Conservation (phyloP, 2,888 invertebrate species). For the Barypeithes pellucidus region DNA sequence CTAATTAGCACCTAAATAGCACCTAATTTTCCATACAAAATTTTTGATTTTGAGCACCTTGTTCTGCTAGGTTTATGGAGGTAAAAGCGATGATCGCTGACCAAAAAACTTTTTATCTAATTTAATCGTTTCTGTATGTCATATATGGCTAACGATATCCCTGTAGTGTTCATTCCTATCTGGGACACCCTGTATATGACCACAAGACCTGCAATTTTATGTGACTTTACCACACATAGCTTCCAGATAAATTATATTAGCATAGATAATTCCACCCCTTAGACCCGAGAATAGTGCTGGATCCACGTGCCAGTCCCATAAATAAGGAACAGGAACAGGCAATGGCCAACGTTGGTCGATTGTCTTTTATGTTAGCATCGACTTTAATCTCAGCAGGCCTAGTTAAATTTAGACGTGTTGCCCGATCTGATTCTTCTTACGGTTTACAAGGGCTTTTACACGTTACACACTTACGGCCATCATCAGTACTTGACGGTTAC, state of each 20-base stretch:
- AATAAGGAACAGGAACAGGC: slow-evolving; percentile 45
- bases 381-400: slow-evolving; percentile 12
- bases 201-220: slow-evolving; percentile 41
- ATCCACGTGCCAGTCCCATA: slow-evolving; percentile 45
- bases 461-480: too few species aligned
- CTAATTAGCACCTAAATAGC: too few species aligned
- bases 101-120: neutral
- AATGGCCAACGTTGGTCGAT: slow-evolving; percentile 26
- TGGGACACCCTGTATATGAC: slow-evolving; percentile 21
- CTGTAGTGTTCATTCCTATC: neutral
- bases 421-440: neutral
- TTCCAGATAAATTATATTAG: slow-evolving; percentile 42
- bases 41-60: too few species aligned
- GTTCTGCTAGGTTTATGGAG: too few species aligned
- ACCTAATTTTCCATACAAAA: too few species aligned
- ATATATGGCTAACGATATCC: too few species aligned
- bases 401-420: slow-evolving; percentile 22
- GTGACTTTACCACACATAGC: slow-evolving; percentile 44
- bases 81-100: too few species aligned
- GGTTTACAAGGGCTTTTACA: too few species aligned
- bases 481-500: too few species aligned
- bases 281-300: slow-evolving; percentile 30
- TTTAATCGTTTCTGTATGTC: too few species aligned
- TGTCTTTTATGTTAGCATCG: slow-evolving; percentile 43
- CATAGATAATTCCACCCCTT: slow-evolving; percentile 51